These are phyloP conservation scores for Sorex araneus DNA, from an alignment of 2,113 vertebrate species.

Conservation along the genomic window DNA sequence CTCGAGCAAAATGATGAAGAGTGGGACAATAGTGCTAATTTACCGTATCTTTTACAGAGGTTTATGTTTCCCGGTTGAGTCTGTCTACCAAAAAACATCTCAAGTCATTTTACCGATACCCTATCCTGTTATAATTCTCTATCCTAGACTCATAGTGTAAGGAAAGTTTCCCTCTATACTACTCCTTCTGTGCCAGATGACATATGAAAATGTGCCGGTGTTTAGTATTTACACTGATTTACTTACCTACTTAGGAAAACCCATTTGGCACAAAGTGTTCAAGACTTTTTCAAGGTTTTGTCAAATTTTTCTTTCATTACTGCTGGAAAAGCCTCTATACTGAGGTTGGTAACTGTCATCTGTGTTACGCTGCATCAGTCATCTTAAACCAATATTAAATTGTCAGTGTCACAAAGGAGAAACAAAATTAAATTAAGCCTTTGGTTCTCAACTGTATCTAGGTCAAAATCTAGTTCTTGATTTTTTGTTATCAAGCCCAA, in stretches of 20 bases:
- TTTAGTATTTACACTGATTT: neutral
- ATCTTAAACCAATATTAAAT: neutral
- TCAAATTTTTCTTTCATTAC: neutral
- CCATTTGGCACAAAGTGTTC: neutral
- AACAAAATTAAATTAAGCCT: neutral
- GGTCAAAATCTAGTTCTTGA: neutral
- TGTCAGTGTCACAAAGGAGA: neutral
- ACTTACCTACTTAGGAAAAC: neutral
- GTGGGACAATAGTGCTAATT: no score
- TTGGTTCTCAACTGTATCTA: constrained; percentile 2
- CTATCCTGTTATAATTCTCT: neutral
- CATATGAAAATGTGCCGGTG: neutral
- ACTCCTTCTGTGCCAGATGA: neutral
- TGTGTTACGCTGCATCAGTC: neutral
- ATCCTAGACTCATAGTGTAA: neutral
- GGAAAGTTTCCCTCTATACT: neutral
- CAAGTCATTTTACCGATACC: neutral
- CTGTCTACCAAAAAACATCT: neutral
- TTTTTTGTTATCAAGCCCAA: neutral
- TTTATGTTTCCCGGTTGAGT: neutral
- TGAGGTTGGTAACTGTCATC: neutral
- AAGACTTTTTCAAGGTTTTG: neutral
- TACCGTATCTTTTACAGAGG: neutral
- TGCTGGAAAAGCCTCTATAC: neutral
- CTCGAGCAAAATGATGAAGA: no score